Base-by-base conservation (phyloP, 2,797 vertebrate genomes). In the Valencia hispanica region DNA sequence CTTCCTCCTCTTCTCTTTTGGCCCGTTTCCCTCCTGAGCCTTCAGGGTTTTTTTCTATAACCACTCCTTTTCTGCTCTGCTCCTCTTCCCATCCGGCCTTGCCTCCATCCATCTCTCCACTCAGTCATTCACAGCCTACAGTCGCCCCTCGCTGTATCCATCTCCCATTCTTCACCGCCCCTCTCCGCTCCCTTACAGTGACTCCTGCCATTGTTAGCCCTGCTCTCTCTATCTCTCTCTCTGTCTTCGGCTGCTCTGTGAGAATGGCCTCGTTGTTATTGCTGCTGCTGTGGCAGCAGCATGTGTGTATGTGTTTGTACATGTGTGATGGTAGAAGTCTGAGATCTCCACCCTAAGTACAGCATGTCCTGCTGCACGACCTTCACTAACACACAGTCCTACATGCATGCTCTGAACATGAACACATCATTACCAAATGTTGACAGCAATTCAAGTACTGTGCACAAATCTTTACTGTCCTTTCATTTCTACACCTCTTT, bases 201-300 rank as follows among this genome's bases (percentile, higher is more conserved):
- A 93, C 93, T 94, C 88, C 88, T 93, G 92, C 90, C 91, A 93
- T 94, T 94, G 94, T 93, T 82, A 86, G 87, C 74, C 78, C 75
- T 69, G 85, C 91, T 88, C 88, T 91, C 68, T 69, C 90, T 91
- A 91, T 88, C 14, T 69, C 90, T 91, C 91, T 88, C 14, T 69
- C 43, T 50, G 91, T 94, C 93, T 94, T 90, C 79, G 84, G 88
- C 88, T 92, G 88, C 84, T 89, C 84, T 93, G 91, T 87, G 85
- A 95, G 93, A 95, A 95, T 95, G 91, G 91, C 92, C 90, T 93
- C 94, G 94, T 95, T 96, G 94, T 95, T n/a, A n/a, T n/a, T 94
- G 92, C 83, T 78, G 76, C 77, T 74, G 83, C 53, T 3, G 53
- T 55, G 51, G 51, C 90, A 22, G 85, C 82, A 75, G 84, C 70